Evolutionary conservation across 2,797 vertebrate species (phyloP), one percentile per base, ranked within the genome.

Genomic region (Rhabdomys pumilio): DNA sequence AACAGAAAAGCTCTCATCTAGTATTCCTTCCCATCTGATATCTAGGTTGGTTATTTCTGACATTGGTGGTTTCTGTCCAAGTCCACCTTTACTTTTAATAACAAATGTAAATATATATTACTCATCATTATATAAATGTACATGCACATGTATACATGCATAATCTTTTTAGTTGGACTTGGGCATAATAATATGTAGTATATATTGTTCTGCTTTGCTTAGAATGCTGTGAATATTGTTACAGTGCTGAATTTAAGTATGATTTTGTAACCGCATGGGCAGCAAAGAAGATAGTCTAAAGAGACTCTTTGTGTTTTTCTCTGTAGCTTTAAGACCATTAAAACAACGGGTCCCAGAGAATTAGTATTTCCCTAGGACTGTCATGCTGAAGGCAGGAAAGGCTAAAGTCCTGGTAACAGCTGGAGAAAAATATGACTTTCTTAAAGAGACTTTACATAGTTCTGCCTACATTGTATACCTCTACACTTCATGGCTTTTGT

Each of bases 51-150:
- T 55, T 94, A 87, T 81, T 76, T 84, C 29, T 22, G 76, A 77
- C 26, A 92, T 0, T 87, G 10, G 34, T 63, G 41, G 12, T 91
- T 94, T 91, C 72, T 82, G 63, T 31, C 8, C 57, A 73, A 53
- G 57, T 26, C 29, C 3, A 72, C 69, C 41, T 82, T 83, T 81
- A 92, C 57, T 81, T 87, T 92, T 47, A 72, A 67, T 19, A 93
- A 57, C 72, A 75, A 89, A 59, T 38, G 7, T 47, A 15, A 82
- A 15, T 22, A 13, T 55, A 8, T 38, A 80, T 65, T 73, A 69
- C n/a, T 15, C 47, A 44, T 77, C 20, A 38, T 65, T 82, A 24
- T 55, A 22, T 38, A 1, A 15, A 12, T 79, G 29, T 22, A 9
- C 34, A 44, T 38, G 24, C 26, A 41, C 34, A 76, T 65, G 11